phyloP scores from a whole-genome alignment of 2,797 vertebrate species.

The Myotis daubentonii region DNA sequence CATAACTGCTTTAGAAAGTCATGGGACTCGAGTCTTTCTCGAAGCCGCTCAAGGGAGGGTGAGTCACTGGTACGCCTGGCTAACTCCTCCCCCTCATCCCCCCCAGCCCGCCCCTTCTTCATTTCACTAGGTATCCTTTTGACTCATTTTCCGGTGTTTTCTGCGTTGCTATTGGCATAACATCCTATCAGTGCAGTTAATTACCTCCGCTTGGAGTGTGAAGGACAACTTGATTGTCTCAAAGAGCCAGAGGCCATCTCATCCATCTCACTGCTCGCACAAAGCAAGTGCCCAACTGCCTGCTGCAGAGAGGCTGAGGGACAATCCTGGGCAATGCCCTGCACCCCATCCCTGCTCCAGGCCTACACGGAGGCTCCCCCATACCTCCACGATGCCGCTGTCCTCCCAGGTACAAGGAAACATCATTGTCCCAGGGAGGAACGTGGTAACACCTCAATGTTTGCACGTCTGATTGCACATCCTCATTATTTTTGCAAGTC shows the following conservation, averaged over 20 bases:
- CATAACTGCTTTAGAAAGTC: background rate
- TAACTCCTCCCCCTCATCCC: background rate
- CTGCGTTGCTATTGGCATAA: constrained; percentile 81
- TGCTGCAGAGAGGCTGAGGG: background rate
- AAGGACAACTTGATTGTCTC: constrained; percentile 84
- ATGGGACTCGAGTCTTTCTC: background rate
- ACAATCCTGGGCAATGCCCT: background rate
- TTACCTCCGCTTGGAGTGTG: constrained; percentile 85
- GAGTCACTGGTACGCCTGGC: background rate
- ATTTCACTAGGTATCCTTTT: constrained; percentile 44
- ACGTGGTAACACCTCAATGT: background rate
- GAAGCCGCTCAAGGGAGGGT: background rate
- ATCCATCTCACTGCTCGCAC: constrained; percentile 75
- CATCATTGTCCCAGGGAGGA: too few relatives aligned
- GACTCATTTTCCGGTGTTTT: constrained; percentile 82
- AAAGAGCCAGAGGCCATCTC: constrained; percentile 78
- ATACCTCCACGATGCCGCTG: background rate
- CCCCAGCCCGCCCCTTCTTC: background rate
- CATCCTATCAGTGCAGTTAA: constrained; percentile 85
- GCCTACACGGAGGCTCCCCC: accelerated
- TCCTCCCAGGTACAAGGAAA: background rate
- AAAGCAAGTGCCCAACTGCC: constrained; percentile 54
- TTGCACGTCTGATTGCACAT: background rate
- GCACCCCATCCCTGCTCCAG: background rate
- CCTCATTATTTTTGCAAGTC: background rate